These are phyloP conservation scores for Polydesmus complanatus DNA, from an alignment of 2,888 invertebrate species.

Conservation along the genomic window DNA sequence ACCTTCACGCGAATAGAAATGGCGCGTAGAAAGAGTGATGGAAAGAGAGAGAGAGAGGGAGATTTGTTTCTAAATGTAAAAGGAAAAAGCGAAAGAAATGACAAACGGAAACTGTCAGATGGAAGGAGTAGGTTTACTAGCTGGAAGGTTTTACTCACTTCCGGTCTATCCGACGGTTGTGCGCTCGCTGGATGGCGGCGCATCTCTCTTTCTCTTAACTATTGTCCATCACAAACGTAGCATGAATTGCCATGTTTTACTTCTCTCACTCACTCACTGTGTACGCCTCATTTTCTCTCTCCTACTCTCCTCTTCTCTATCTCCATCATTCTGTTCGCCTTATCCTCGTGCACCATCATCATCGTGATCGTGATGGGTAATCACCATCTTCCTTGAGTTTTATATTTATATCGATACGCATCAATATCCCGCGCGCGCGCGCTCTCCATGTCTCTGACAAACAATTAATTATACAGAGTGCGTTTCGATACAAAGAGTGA, in stretches of 20 bases:
- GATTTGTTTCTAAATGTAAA: slow-evolving; percentile 1
- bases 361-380: background rate
- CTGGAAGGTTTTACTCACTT: background rate
- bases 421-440: background rate
- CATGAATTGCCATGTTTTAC: background rate
- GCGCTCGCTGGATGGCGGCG: background rate
- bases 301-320: background rate
- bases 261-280: background rate
- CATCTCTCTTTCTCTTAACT: background rate
- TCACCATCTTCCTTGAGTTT: too few species aligned
- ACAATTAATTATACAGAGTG: background rate
- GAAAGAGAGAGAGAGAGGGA: background rate
- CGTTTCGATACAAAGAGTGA: too few species aligned
- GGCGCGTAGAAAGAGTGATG: too few species aligned
- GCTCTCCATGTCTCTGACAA: background rate
- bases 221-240: slow-evolving; percentile 6
- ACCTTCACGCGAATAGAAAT: background rate
- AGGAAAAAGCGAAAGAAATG: slow-evolving; percentile 4
- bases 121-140: background rate
- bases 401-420: background rate
- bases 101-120: slow-evolving; percentile 6
- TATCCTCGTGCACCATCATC: background rate
- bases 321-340: background rate
- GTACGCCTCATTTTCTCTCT: background rate
- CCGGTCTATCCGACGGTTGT: background rate